A percentile compares a stretch with the other conserved stretches of the same genome.
Conservation (phyloP, 1,140 invertebrate species). For the Cydia splendana region DNA sequence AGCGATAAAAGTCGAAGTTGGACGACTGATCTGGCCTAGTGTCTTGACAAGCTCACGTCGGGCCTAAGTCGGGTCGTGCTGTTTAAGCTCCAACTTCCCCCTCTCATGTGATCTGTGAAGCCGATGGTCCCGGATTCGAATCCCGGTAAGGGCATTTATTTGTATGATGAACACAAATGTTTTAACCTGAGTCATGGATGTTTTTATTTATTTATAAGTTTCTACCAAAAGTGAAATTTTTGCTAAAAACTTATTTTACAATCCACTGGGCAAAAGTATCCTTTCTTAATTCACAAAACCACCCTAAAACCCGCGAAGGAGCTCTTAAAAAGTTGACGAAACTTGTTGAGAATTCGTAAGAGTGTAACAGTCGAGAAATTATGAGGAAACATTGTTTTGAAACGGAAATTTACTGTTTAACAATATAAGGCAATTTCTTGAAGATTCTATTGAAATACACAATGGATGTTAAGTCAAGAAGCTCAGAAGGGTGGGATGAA, state of each 20-base stretch:
- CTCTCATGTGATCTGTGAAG: too few relatives aligned
- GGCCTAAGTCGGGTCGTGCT: too few relatives aligned
- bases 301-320: background rate
- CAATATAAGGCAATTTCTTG: conserved; percentile 31
- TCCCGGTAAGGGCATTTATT: too few relatives aligned
- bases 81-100: too few relatives aligned
- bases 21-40: too few relatives aligned
- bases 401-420: conserved; percentile 12
- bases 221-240: too few relatives aligned
- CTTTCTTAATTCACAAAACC: background rate
- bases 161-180: too few relatives aligned
- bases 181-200: too few relatives aligned
- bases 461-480: conserved; percentile 25
- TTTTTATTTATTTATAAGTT: too few relatives aligned
- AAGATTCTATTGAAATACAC: conserved; percentile 29
- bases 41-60: too few relatives aligned
- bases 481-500: conserved; percentile 1
- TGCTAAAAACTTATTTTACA: background rate
- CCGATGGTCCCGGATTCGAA: too few relatives aligned
- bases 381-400: conserved; percentile 10
- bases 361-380: conserved; percentile 24
- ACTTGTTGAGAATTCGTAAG: conserved; percentile 27
- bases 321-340: conserved; percentile 26
- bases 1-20: too few relatives aligned
- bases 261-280: background rate